A percentile compares a stretch with the other conserved stretches of the same genome.
Evolutionary conservation across 2,888 invertebrate species (phyloP).

Genomic region (Macropis europaea): DNA sequence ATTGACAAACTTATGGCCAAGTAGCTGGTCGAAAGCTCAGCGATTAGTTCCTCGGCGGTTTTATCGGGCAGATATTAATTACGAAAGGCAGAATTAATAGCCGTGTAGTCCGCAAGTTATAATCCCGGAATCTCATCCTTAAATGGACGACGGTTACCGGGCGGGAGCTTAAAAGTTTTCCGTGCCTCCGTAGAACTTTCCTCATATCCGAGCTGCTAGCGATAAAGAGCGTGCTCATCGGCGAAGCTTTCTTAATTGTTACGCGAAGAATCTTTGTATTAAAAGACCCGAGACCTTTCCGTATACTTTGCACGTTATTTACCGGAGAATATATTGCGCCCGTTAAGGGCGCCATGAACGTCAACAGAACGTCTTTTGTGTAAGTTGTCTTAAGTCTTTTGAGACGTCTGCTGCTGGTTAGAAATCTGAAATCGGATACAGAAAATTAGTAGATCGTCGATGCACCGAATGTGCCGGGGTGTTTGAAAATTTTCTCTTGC

Average conservation of each 20-base stretch:
- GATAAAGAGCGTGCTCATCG: conserved; percentile 25
- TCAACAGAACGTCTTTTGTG: no score
- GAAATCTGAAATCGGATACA: no score
- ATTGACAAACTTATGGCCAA: conserved; percentile 21
- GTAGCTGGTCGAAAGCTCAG: neutral
- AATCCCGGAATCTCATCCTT: conserved; percentile 49
- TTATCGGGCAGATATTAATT: conserved; percentile 51
- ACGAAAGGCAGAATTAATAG: conserved; percentile 49
- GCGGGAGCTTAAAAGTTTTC: conserved; percentile 51
- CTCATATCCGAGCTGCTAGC: conserved; percentile 43
- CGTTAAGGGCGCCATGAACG: neutral
- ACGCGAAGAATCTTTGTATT: conserved; percentile 28
- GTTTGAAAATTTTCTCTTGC: no score
- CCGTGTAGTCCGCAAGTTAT: conserved; percentile 39
- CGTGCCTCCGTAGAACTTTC: conserved; percentile 40
- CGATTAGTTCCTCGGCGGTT: conserved; percentile 37
- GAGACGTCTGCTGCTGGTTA: no score
- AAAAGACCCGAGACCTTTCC: conserved; percentile 15
- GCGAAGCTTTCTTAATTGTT: conserved; percentile 33
- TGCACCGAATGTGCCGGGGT: no score
- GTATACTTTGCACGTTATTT: neutral
- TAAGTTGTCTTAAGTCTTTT: no score
- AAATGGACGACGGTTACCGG: conserved; percentile 29
- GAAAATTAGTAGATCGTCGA: no score
- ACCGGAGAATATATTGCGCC: neutral